Percentiles rank a stretch among this genome's conserved stretches.
Evolutionary conservation across 2,113 vertebrate genomes (phyloP).

Genomic region (Taurulus bubalis): DNA sequence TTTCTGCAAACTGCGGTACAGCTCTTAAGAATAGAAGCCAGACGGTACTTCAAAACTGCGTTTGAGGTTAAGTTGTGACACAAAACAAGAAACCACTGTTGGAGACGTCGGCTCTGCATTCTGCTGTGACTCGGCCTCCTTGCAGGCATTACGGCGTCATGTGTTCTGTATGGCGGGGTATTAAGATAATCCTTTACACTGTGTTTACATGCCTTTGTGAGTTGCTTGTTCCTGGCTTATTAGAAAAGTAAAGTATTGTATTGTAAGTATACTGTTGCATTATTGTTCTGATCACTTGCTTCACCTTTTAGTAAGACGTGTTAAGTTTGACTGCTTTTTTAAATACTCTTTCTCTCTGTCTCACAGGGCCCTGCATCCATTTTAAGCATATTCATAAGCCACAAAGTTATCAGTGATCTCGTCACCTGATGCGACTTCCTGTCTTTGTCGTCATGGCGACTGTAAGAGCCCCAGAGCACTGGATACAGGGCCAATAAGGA

Average conservation of each 20-base stretch:
- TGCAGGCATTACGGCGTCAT: slow-evolving; percentile 67
- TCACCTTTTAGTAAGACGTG: neutral
- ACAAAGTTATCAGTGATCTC: slow-evolving; percentile 9
- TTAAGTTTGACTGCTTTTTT: neutral
- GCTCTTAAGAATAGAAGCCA: neutral
- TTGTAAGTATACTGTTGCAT: slow-evolving; percentile 18
- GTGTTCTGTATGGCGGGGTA: slow-evolving; percentile 62
- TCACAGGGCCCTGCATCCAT: slow-evolving; percentile 27
- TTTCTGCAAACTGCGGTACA: neutral
- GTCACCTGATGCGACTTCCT: slow-evolving; percentile 39
- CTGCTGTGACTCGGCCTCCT: slow-evolving; percentile 17
- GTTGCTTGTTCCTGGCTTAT: slow-evolving; percentile 34
- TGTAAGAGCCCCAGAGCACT: slow-evolving; percentile 9
- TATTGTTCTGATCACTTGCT: slow-evolving; percentile 20
- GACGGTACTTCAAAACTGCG: neutral
- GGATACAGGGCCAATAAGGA: slow-evolving; percentile 32
- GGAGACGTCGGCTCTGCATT: neutral
- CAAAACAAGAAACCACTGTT: neutral
- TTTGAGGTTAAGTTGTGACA: neutral
- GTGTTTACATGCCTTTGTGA: slow-evolving; percentile 56
- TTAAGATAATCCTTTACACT: slow-evolving; percentile 69
- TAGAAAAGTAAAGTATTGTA: slow-evolving; percentile 35
- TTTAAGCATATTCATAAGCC: neutral
- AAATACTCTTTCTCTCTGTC: slow-evolving; percentile 6
- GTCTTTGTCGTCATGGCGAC: slow-evolving; percentile 45